Evolutionary conservation across 2,113 vertebrate species (phyloP), one percentile per base, ranked within the genome.

Genomic region (Riparia riparia): DNA sequence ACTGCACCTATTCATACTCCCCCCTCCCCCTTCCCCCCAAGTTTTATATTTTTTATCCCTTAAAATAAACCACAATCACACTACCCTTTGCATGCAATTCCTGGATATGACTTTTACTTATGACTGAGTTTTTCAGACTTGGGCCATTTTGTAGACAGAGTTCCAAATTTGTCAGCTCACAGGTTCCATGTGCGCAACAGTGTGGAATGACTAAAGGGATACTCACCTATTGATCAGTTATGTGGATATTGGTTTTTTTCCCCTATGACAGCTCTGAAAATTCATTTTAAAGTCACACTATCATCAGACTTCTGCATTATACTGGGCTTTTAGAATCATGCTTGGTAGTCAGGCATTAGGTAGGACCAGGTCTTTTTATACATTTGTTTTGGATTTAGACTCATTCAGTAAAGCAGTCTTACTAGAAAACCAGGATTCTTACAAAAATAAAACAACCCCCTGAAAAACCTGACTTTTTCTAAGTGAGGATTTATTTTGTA

Each of bases 91-190:
- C 19, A 71, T 49, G 9, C 10, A 24, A 53, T 81, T 83, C 29
- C 32, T 79, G 73, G 73, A 86, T n/a, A 32, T 63, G n/a, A 81
- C 41, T 70, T 86, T 89, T 77, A 64, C 29, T 84, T 91, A 68
- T 83, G 9, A 89, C 57, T 90, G 72, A 14, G 45, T 79, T 93
- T 89, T 86, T 84, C 50, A 82, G 49, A 71, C 32, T 92, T 80
- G 72, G 57, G 79, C 85, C 51, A 68, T 56, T 84, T 83, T 50
- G 56, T 65, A 90, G 85, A 90, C 47, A 90, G 82, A 80, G 78
- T 69, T 94, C 49, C 56, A 64, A 90, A 92, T 80, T 63, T 71
- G 10, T 71, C 83, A 89, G 37, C 26, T 89, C 47, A 80, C 63
- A 84, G 39, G 73, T 66, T 95, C 57, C 29, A 39, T 57, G 14